These are phyloP conservation scores for Engystomops pustulosus DNA, from an alignment of 2,113 vertebrate species.

Conservation along the genomic window DNA sequence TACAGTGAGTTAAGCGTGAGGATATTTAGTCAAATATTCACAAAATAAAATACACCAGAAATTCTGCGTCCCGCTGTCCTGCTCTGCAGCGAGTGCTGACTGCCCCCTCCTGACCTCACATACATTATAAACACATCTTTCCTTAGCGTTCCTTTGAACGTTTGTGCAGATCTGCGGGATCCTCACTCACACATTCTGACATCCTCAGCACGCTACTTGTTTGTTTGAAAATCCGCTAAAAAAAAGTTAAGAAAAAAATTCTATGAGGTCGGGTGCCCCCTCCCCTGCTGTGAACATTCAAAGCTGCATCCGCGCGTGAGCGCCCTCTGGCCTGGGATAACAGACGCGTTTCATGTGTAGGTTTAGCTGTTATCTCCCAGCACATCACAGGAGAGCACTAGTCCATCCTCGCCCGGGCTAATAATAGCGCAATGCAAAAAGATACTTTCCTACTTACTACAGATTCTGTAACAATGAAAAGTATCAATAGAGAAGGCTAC, in stretches of 20 bases:
- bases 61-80: too few relatives aligned
- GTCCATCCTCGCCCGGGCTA: too few relatives aligned
- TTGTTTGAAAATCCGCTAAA: slow-evolving; percentile 70
- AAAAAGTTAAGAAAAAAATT: slow-evolving; percentile 55
- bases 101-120: neutral
- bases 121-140: neutral
- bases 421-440: too few relatives aligned
- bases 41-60: neutral
- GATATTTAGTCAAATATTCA: neutral
- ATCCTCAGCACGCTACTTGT: slow-evolving; percentile 70
- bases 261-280: slow-evolving; percentile 45
- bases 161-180: neutral
- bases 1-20: neutral
- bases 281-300: slow-evolving; percentile 73
- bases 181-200: slow-evolving; percentile 62
- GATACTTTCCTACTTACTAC: too few relatives aligned
- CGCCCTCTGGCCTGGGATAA: slow-evolving; percentile 63
- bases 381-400: too few relatives aligned
- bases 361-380: slow-evolving; percentile 68
- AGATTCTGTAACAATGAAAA: too few relatives aligned
- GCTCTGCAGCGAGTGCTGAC: too few relatives aligned
- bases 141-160: neutral
- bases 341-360: slow-evolving; percentile 47
- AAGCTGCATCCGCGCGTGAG: slow-evolving; percentile 68
- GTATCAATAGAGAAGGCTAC: too few relatives aligned